Percentiles rank a stretch among this genome's conserved stretches.
phyloP scores from a whole-genome alignment of 2,888 invertebrate genomes.

The Molorchus minor region DNA sequence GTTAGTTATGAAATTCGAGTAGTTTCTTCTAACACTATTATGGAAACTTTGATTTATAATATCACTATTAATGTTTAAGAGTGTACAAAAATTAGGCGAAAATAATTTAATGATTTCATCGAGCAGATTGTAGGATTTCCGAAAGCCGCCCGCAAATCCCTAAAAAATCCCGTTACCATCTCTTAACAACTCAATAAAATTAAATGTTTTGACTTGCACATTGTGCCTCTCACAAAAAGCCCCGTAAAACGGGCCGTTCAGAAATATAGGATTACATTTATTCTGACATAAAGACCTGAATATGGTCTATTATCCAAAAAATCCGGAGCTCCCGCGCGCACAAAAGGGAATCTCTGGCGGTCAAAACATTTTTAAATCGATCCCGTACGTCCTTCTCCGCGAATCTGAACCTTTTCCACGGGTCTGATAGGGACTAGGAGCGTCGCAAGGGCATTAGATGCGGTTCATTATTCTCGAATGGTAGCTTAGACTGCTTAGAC shows the following conservation, averaged over 20 bases:
- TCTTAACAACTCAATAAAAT: conserved; percentile 47
- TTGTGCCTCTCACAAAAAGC: conserved; percentile 42
- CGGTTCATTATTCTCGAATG: conserved; percentile 57
- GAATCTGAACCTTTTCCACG: conserved; percentile 44
- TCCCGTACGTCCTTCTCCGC: conserved; percentile 40
- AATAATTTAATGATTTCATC: too few relatives aligned
- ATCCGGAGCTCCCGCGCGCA: conserved; percentile 52
- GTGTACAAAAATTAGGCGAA: too few relatives aligned
- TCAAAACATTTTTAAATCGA: conserved; percentile 63
- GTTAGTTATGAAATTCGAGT: too few relatives aligned
- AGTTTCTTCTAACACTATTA: too few relatives aligned
- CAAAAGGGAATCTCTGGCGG: conserved; percentile 58
- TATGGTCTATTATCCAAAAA: conserved; percentile 59
- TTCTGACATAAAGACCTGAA: conserved; percentile 57
- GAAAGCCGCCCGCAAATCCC: not conserved
- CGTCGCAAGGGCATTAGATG: conserved; percentile 44
- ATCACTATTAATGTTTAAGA: too few relatives aligned
- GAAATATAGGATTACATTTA: conserved; percentile 59
- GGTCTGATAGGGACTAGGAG: conserved; percentile 38
- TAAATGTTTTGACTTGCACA: conserved; percentile 52
- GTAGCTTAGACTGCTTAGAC: conserved; percentile 48
- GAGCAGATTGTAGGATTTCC: too few relatives aligned
- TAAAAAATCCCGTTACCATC: not conserved
- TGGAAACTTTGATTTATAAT: too few relatives aligned
- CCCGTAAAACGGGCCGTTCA: conserved; percentile 51